These are phyloP conservation scores for Cydia splendana DNA, from an alignment of 1,140 invertebrate species.

Conservation along the genomic window DNA sequence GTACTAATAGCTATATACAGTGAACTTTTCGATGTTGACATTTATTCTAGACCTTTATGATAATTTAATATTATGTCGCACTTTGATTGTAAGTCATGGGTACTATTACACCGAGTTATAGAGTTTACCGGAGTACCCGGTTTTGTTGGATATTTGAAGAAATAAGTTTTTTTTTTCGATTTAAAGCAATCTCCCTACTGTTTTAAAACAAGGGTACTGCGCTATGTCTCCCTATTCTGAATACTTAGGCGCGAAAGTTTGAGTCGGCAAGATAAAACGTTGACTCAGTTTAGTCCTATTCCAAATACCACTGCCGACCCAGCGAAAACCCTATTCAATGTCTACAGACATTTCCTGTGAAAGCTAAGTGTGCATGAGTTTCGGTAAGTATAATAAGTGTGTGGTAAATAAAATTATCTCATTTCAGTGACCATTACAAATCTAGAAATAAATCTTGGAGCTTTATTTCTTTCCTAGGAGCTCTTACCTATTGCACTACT, in stretches of 20 bases:
- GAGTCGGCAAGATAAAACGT: slow-evolving; percentile 28
- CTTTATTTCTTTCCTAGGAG: too few species aligned
- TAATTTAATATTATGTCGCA: too few species aligned
- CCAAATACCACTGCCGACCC: slow-evolving; percentile 10
- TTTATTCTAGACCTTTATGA: too few species aligned
- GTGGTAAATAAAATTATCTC: background rate
- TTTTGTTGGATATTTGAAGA: too few species aligned
- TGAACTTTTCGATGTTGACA: too few species aligned
- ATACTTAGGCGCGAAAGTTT: slow-evolving; percentile 14
- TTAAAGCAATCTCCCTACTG: background rate
- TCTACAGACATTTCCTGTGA: background rate
- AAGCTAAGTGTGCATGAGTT: background rate
- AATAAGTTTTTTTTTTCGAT: too few species aligned
- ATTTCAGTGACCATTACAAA: background rate
- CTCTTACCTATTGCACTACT: too few species aligned
- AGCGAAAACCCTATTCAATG: background rate
- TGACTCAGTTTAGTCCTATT: slow-evolving; percentile 5
- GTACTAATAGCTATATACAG: too few species aligned
- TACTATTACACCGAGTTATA: too few species aligned
- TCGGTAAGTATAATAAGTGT: background rate
- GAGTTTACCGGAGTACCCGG: too few species aligned
- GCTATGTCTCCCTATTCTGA: slow-evolving; percentile 20
- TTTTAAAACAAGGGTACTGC: background rate
- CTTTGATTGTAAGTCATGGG: too few species aligned
- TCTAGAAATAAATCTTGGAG: background rate